Base-by-base conservation (phyloP, 2,888 invertebrate genomes). In the Cerceris rybyensis region DNA sequence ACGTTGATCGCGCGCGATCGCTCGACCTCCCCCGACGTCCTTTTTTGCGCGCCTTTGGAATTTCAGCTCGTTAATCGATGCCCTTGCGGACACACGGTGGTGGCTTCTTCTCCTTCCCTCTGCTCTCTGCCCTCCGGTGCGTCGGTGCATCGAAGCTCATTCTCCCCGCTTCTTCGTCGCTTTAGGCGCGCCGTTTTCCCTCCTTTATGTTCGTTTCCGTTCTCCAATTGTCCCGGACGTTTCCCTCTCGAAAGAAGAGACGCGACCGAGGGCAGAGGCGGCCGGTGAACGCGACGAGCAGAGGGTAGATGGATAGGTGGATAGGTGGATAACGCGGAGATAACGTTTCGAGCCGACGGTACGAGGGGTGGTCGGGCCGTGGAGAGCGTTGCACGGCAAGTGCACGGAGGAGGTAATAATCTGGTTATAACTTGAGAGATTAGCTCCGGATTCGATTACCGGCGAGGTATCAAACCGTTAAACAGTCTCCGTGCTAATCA, bases 401-500 rank as follows among this genome's bases (percentile, higher is more conserved):
- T 90, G 90, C 91, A 91, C 89, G 91, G 91, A 91, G 91, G 90
- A 92, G 91, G 92, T 90, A 92, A 93, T 93, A 93, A 93, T 92
- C 91, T 88, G 90, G 92, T 93, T 93, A 93, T 91, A 92, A 92
- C 91, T 93, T 93, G 93, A 92, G 93, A 93, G 93, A 93, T 93
- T 93, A 93, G 92, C 91, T 92, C 92, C 90, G 91, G 92, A 93
- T 92, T 92, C 92, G 92, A 93, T 93, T 93, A 93, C 91, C 89
- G 88, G 90, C 91, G 91, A 93, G 92, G 92, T 92, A 93, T 92
- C 92, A 92, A 92, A 92, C 92, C 92, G 92, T 93, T 92, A 92
- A 93, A 93, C 92, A 92, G 92, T 92, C 92, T 92, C 92, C 91
- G 91, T 91, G 92, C 92, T 93, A 92, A 93, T 93, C 92, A 92